Evolutionary conservation across 2,797 vertebrate genomes (phyloP), one percentile per base, ranked within the genome.

Genomic region (Malurus leucopterus): DNA sequence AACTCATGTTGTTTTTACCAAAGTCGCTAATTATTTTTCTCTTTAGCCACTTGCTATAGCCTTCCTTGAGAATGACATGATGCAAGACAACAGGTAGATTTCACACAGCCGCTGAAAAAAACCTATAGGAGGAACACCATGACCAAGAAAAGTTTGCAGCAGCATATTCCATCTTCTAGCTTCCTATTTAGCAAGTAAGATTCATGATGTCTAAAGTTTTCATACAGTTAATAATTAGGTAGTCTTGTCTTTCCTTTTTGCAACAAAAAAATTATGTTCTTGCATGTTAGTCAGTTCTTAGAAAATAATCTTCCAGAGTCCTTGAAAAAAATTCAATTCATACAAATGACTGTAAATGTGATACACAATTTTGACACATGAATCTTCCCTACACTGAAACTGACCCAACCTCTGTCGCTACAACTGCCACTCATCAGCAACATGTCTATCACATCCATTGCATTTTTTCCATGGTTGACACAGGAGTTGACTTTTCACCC

Each of bases 391-490:
- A 85, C 36, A 29, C 24, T 16, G 27, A 74, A 17, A 53, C n/a
- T 67, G 40, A 84, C 27, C 7, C 29, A 49, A 27, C 5, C 38
- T 79, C 59, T 26, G 7, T 26, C 70, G 32, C 82, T 40, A 64
- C 20, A 82, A 38, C 13, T 47, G 24, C 4, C 8, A 40, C 23
- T 70, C 16, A 63, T 21, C 46, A 84, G 29, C 23, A 84, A 13
- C 8, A 44, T 1, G 3, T 26, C 51, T 44, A 20, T n/a, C 38
- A 34, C 2, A 14, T 26, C 53, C 47, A 54, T 46, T 11, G 2
- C 5, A 22, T 16, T 46, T 81, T 36, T 63, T 62, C 55, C 4
- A 5, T 0, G 1, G 40, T 80, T 85, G 18, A 34, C 1, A 1
- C 19, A n/a, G 23, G 6, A 75, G 17, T 0, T 68, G 47, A 77